Evolutionary conservation across 2,888 invertebrate species (phyloP).

Genomic region (Xylota sylvarum): DNA sequence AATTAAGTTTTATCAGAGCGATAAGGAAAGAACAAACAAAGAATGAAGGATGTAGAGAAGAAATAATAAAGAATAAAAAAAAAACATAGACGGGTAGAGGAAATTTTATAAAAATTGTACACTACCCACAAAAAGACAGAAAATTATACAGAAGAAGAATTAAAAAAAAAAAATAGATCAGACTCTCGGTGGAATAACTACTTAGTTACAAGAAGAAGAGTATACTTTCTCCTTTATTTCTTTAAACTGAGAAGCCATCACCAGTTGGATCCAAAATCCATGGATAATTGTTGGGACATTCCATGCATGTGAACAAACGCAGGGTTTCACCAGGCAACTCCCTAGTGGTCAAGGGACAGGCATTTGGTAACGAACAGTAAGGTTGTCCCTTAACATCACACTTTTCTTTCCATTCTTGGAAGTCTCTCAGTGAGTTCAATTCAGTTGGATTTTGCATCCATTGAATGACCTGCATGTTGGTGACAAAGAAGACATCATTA

Average conservation of each 20-base stretch:
- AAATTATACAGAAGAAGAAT: constrained; percentile 52
- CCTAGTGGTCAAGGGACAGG: constrained; percentile 94
- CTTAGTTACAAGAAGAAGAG: constrained; percentile 77
- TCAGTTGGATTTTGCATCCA: constrained; percentile 99
- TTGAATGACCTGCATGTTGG: constrained; percentile 95
- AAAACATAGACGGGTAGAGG: constrained; percentile 47
- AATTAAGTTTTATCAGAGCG: constrained; percentile 58
- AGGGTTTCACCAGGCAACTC: constrained; percentile 96
- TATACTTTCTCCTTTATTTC: constrained; percentile 30
- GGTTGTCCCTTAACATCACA: constrained; percentile 97
- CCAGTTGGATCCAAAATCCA: constrained; percentile 98
- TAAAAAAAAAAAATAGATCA: constrained; percentile 80
- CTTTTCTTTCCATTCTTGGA: constrained; percentile 98
- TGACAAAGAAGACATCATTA: constrained; percentile 97
- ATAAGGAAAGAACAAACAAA: constrained; percentile 52
- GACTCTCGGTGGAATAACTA: constrained; percentile 85
- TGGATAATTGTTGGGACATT: constrained; percentile 97
- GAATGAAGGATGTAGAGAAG: constrained; percentile 40
- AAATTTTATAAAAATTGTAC: constrained; percentile 72
- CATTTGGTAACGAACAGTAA: constrained; percentile 95
- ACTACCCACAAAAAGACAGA: constrained; percentile 47
- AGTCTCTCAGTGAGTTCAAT: constrained; percentile 93
- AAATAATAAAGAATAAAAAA: constrained; percentile 16
- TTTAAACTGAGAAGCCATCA: constrained; percentile 94
- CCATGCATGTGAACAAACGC: constrained; percentile 97